phyloP scores from a whole-genome alignment of 2,888 invertebrate genomes.

The Drosophila phalerata region DNA sequence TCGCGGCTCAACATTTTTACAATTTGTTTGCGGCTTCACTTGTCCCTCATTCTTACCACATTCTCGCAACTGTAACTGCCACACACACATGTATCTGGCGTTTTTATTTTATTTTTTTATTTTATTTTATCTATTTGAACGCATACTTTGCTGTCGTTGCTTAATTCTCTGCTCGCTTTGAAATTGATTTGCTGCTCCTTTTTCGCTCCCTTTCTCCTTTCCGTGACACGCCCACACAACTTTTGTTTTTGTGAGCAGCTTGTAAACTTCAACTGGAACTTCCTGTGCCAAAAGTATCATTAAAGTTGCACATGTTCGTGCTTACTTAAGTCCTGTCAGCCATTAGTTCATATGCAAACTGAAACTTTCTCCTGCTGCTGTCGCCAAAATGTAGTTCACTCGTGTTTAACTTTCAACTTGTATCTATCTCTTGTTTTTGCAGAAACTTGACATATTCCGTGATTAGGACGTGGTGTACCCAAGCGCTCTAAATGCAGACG shows the following conservation, averaged over 20 bases:
- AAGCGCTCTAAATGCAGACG: conserved; percentile 85
- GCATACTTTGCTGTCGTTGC: conserved; percentile 66
- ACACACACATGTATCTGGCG: conserved; percentile 13
- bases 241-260: conserved; percentile 21
- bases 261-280: conserved; percentile 45
- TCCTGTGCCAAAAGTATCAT: conserved; percentile 39
- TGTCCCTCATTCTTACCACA: conserved; percentile 45
- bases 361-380: conserved; percentile 12
- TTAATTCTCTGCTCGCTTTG: conserved; percentile 64
- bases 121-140: conserved; percentile 67
- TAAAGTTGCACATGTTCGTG: conserved; percentile 42
- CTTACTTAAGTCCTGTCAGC: conserved; percentile 35
- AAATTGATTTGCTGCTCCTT: conserved; percentile 67
- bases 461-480: conserved; percentile 86
- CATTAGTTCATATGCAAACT: conserved; percentile 27
- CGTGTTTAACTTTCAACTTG: conserved; percentile 24
- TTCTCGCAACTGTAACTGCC: conserved; percentile 1
- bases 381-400: conserved; percentile 12
- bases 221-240: conserved; percentile 38
- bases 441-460: conserved; percentile 82
- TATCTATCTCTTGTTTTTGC: conserved; percentile 67
- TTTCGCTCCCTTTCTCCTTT: conserved; percentile 6
- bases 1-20: conserved; percentile 58
- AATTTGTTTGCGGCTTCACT: conserved; percentile 78
- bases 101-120: background rate